Evolutionary conservation across 2,113 vertebrate species (phyloP).

Genomic region (Siniperca knerii): DNA sequence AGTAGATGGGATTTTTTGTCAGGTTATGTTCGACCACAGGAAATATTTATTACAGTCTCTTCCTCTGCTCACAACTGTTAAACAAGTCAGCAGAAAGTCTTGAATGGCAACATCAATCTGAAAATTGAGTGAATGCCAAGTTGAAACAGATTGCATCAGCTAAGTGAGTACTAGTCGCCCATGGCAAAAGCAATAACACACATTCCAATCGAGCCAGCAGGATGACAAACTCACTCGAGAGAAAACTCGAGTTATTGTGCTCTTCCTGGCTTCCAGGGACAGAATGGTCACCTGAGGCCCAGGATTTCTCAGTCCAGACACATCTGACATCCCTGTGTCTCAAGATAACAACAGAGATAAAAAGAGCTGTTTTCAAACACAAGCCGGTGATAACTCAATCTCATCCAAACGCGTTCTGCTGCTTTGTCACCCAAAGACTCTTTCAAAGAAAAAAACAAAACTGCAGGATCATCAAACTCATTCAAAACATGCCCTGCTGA

Average conservation of each 20-base stretch:
- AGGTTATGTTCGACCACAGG: neutral
- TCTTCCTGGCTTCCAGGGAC: neutral
- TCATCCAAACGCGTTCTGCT: conserved; percentile 18
- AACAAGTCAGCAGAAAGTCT: neutral
- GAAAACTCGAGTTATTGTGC: conserved; percentile 6
- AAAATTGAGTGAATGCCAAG: neutral
- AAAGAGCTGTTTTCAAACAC: neutral
- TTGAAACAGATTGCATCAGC: neutral
- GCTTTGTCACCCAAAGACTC: neutral
- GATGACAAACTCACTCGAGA: conserved; percentile 23
- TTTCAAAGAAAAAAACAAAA: neutral
- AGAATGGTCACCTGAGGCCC: neutral
- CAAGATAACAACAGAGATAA: conserved; percentile 2
- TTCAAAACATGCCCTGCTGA: neutral
- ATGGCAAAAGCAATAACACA: conserved; percentile 5
- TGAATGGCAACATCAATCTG: neutral
- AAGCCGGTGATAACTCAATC: neutral
- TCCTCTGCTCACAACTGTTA: neutral
- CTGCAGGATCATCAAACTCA: neutral
- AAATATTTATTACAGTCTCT: neutral
- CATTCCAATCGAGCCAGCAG: conserved; percentile 37
- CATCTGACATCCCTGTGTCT: neutral
- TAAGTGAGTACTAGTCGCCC: neutral
- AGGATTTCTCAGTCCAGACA: neutral
- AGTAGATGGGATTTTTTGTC: neutral